Evolutionary conservation across 2,113 vertebrate species (phyloP).

Genomic region (Hymenochirus boettgeri): DNA sequence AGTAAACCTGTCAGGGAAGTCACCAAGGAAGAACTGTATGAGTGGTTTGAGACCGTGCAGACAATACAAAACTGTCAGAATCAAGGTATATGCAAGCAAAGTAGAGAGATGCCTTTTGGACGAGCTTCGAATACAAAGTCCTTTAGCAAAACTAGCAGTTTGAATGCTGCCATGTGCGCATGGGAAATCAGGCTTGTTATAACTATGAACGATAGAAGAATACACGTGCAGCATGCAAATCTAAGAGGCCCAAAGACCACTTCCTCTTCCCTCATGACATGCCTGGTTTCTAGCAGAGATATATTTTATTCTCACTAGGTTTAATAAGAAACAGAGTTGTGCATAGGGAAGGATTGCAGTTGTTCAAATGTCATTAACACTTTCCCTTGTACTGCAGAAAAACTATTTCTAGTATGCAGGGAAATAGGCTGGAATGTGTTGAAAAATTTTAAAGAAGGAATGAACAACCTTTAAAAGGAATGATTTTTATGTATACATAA

Average conservation of each 20-base stretch:
- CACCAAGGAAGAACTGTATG: neutral
- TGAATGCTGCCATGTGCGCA: slow-evolving; percentile 9
- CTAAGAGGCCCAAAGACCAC: neutral
- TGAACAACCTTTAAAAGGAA: no score
- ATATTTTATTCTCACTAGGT: slow-evolving; percentile 1
- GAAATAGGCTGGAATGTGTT: no score
- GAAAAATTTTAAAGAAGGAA: no score
- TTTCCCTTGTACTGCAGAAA: neutral
- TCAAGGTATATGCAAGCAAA: slow-evolving; percentile 1
- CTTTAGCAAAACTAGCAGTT: neutral
- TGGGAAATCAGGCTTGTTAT: slow-evolving; percentile 6
- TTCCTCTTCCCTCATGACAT: neutral
- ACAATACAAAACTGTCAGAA: slow-evolving; percentile 8
- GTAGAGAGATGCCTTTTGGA: slow-evolving; percentile 7
- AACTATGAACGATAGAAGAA: neutral
- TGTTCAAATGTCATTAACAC: neutral
- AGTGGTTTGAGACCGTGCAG: neutral
- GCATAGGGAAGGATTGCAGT: neutral
- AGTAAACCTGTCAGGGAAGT: slow-evolving; percentile 8
- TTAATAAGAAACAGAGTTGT: neutral
- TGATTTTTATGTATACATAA: no score
- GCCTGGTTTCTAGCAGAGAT: neutral
- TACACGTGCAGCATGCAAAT: neutral
- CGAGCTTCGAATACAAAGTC: slow-evolving; percentile 19
- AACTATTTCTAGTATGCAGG: no score